phyloP scores from a whole-genome alignment of 2,113 vertebrate genomes.

The Paradoxurus hermaphroditus region DNA sequence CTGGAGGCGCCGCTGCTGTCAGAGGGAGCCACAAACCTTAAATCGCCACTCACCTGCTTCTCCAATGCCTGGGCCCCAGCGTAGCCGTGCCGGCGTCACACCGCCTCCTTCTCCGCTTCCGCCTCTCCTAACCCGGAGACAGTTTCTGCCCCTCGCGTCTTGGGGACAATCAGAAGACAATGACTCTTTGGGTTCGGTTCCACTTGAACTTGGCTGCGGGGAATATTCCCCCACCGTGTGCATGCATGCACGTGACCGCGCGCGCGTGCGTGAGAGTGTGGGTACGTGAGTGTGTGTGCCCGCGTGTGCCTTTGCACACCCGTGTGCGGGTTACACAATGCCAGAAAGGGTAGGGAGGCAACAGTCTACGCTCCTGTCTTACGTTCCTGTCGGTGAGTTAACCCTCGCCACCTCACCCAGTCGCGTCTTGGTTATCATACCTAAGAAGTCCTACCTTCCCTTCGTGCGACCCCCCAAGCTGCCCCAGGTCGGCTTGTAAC shows the following conservation, averaged over 20 bases:
- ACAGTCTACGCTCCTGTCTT: too few relatives aligned
- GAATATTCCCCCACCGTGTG: background rate
- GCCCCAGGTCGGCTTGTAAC: fast-evolving
- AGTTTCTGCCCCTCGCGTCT: background rate
- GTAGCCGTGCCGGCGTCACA: background rate
- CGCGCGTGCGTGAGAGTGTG: fast-evolving
- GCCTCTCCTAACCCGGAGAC: background rate
- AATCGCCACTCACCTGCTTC: background rate
- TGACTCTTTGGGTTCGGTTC: background rate
- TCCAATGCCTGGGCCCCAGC: background rate
- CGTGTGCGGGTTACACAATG: too few relatives aligned
- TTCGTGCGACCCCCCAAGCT: background rate
- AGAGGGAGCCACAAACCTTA: background rate
- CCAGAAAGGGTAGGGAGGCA: background rate
- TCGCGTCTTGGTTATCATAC: background rate
- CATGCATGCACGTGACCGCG: background rate
- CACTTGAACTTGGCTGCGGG: background rate
- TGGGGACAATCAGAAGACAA: background rate
- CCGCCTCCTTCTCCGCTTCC: background rate
- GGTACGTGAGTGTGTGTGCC: background rate
- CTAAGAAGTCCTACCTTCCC: background rate
- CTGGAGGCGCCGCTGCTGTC: fast-evolving
- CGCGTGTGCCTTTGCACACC: background rate
- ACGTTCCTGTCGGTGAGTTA: too few relatives aligned
- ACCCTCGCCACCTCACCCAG: background rate